Conservation (phyloP, 2,888 invertebrate species). For the Prosapia bicincta region DNA sequence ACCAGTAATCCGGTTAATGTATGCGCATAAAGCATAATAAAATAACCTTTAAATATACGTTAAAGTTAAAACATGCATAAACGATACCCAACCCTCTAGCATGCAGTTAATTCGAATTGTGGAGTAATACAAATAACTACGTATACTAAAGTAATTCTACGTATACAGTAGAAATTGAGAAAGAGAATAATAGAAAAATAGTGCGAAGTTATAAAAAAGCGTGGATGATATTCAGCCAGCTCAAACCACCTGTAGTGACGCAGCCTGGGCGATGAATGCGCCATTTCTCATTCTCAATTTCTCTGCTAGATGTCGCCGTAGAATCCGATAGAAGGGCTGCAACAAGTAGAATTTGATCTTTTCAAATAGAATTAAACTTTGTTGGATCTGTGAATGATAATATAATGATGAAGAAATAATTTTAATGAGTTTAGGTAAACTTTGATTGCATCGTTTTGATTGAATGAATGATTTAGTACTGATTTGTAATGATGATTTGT, state of each 20-base stretch:
- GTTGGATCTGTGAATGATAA: neutral
- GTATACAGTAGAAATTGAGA: neutral
- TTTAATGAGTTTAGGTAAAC: too few relatives aligned
- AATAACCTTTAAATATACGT: too few relatives aligned
- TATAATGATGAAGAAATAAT: neutral
- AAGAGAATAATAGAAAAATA: neutral
- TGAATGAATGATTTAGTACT: too few relatives aligned
- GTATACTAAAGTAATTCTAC: neutral
- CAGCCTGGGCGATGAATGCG: slow-evolving; percentile 65
- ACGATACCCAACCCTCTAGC: neutral
- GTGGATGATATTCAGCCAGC: slow-evolving; percentile 39
- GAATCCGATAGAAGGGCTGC: slow-evolving; percentile 12
- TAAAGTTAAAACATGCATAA: neutral
- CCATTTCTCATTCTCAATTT: slow-evolving; percentile 59
- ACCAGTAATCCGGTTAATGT: too few relatives aligned
- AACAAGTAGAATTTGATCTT: slow-evolving; percentile 10
- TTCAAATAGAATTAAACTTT: neutral
- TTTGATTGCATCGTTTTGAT: too few relatives aligned
- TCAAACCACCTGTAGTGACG: slow-evolving; percentile 70
- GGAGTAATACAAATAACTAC: too few relatives aligned
- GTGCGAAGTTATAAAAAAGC: slow-evolving; percentile 14
- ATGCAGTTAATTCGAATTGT: neutral
- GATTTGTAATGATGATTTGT: too few relatives aligned
- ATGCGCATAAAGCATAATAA: too few relatives aligned
- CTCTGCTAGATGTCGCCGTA: slow-evolving; percentile 20